Evolutionary conservation across 2,113 vertebrate species (phyloP).

Genomic region (Recurvirostra avosetta): DNA sequence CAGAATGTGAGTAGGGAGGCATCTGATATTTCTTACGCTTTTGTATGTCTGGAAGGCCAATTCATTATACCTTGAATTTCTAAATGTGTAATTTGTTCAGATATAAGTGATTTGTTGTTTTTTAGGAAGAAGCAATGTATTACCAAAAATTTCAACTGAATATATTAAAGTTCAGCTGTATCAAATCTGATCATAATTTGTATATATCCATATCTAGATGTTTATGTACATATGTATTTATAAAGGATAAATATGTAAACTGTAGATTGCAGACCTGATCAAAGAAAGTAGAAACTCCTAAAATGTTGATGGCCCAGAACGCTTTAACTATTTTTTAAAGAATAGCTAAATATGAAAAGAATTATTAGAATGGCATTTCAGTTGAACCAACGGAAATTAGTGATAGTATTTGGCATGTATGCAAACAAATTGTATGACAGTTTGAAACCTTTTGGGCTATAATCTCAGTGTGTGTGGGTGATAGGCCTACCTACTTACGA

Average conservation of each 20-base stretch:
- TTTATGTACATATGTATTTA: neutral
- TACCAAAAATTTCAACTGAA: neutral
- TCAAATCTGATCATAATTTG: neutral
- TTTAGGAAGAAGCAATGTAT: neutral
- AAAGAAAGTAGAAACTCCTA: neutral
- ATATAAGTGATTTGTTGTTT: neutral
- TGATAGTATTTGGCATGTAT: neutral
- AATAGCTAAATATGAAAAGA: neutral
- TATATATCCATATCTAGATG: neutral
- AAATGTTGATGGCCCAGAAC: neutral
- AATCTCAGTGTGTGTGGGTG: neutral
- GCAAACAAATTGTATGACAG: neutral
- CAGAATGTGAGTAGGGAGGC: neutral
- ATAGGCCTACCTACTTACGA: neutral
- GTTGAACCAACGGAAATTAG: neutral
- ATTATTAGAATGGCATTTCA: neutral
- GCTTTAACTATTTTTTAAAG: neutral
- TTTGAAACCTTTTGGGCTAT: neutral
- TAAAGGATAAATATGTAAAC: neutral
- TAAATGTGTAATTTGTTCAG: neutral
- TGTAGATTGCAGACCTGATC: neutral
- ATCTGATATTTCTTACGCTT: neutral
- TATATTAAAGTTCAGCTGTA: neutral
- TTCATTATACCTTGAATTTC: neutral
- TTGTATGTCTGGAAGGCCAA: neutral